Evolutionary conservation across 2,797 vertebrate species (phyloP).

Genomic region (Anabacerthia variegaticeps): DNA sequence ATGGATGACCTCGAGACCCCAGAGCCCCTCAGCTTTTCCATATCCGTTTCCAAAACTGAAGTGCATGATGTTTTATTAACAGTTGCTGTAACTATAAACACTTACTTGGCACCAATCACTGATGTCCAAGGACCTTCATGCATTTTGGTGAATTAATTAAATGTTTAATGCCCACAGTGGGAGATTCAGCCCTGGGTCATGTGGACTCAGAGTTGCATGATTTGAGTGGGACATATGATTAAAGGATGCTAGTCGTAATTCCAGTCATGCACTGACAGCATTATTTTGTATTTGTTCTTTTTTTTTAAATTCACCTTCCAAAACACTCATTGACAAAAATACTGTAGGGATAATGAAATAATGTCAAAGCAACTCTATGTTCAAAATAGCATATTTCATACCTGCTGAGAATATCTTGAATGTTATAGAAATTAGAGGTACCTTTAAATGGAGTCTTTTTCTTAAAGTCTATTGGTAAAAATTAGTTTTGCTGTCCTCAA

Average conservation of each 20-base stretch:
- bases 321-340: conserved; percentile 19
- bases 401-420: conserved; percentile 7
- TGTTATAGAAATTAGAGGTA: conserved; percentile 1
- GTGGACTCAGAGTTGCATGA: background rate
- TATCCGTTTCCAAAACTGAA: conserved; percentile 7
- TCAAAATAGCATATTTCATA: background rate
- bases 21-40: background rate
- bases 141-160: conserved; percentile 33
- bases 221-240: background rate
- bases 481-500: conserved; percentile 44
- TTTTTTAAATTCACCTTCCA: conserved; percentile 7
- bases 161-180: background rate
- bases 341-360: background rate
- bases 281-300: conserved; percentile 12
- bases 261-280: background rate
- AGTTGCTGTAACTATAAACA: background rate
- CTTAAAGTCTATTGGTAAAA: conserved; percentile 2
- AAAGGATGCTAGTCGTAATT: background rate
- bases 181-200: background rate
- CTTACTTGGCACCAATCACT: conserved; percentile 4
- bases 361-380: conserved; percentile 10
- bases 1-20: background rate
- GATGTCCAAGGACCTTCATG: background rate
- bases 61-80: background rate
- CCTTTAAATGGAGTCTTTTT: conserved; percentile 21